Conservation (phyloP, 1,140 invertebrate species). For the Melitaea cinxia region DNA sequence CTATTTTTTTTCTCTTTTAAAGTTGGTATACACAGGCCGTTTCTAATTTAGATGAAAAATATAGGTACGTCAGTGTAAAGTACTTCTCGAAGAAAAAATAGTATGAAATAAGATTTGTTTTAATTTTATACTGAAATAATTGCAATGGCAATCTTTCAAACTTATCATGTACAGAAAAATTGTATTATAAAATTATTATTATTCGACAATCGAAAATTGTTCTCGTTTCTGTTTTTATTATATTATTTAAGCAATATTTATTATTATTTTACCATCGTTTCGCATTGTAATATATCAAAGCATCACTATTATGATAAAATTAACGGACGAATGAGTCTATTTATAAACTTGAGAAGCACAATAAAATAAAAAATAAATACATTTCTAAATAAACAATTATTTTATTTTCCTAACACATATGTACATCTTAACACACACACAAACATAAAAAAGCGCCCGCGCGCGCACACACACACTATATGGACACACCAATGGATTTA, state of each 20-base stretch:
- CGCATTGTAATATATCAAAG: slow-evolving; percentile 60
- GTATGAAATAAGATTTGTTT: no score
- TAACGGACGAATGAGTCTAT: slow-evolving; percentile 52
- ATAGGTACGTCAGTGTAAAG: no score
- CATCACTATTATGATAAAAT: slow-evolving; percentile 67
- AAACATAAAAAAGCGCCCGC: no score
- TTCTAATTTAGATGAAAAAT: no score
- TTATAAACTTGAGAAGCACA: slow-evolving; percentile 74
- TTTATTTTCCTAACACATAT: slow-evolving; percentile 7
- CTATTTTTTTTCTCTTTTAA: no score
- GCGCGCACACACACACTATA: no score
- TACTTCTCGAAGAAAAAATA: no score
- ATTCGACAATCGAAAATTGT: slow-evolving; percentile 36
- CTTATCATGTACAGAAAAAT: slow-evolving; percentile 17
- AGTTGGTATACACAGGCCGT: no score
- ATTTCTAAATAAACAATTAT: slow-evolving; percentile 62
- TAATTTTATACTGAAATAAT: no score
- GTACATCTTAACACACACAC: no score
- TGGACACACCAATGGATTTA: no score
- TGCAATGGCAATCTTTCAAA: neutral
- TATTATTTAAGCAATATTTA: slow-evolving; percentile 70
- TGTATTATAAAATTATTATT: slow-evolving; percentile 33
- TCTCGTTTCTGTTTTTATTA: slow-evolving; percentile 63
- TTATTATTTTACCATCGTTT: slow-evolving; percentile 61
- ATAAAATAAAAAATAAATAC: slow-evolving; percentile 79